Evolutionary conservation across 2,888 invertebrate genomes (phyloP), one percentile per base, ranked within the genome.

Genomic region (Cheilosia impressa): DNA sequence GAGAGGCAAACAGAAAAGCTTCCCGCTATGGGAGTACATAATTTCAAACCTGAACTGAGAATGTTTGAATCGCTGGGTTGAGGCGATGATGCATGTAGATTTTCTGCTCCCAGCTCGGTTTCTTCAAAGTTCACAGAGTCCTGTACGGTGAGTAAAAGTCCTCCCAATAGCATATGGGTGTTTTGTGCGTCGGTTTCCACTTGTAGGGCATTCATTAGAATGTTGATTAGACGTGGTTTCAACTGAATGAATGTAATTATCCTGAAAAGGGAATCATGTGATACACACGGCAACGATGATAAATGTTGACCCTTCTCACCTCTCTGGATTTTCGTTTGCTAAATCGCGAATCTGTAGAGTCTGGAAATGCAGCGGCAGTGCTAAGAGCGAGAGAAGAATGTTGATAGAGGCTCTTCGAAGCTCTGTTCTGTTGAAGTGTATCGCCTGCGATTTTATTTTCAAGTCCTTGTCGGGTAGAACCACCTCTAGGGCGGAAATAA

Each of bases 321-420:
- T 92, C 41, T 93, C 94, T 83, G 93, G 93, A 63, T 94, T 93
- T 24, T 94, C 94, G 6, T 90, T 89, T 41, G 94, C 94, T 72
- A 96, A 93, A 91, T 96, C 96, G 1, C 95, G 95, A 50, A 96
- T 96, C 4, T 94, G 93, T 81, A 96, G 92, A 84, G 95, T 95
- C 91, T 95, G 96, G 91, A 98, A 99, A 93, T 99, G 98, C 77
- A 98, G 94, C 0, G 99, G 99, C 89, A 99, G 94, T 19, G 97
- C 96, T 84, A 99, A 94, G 92, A 99, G 95, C 1, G 99, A 99
- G 88, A 98, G 92, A 24, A 99, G 93, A 68, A 98, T 94, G 90
- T 98, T 97, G 84, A 98, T 98, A 38, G 98, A 97, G 2, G 99
- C 97, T 89, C 97, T 95, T 84, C 99, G 94, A 79, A 99, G 93